Conservation (phyloP, 2,888 invertebrate species). For the Tinea trinotella region DNA sequence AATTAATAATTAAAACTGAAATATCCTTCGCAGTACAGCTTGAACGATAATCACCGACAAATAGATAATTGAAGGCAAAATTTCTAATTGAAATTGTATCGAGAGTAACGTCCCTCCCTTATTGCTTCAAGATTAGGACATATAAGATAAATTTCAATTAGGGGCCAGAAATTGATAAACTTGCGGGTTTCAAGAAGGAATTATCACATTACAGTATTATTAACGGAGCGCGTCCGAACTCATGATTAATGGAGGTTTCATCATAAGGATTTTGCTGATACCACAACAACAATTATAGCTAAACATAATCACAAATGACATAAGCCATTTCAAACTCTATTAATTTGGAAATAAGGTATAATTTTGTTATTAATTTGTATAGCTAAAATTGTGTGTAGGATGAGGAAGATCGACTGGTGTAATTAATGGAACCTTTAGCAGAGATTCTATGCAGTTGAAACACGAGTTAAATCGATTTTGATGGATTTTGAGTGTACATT, state of each 20-base stretch:
- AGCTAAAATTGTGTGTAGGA: background rate
- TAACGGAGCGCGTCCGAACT: background rate
- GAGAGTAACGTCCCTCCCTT: background rate
- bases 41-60: too few species aligned
- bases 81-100: background rate
- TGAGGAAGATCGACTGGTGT: constrained; percentile 9
- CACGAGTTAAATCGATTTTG: constrained; percentile 11
- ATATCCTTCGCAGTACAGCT: too few species aligned
- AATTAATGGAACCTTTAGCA: constrained; percentile 7
- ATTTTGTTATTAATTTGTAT: background rate
- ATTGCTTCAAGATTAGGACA: background rate
- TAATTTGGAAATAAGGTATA: background rate
- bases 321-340: background rate
- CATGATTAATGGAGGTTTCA: constrained; percentile 14
- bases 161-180: constrained; percentile 14
- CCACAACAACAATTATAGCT: background rate
- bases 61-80: background rate
- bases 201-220: constrained; percentile 16
- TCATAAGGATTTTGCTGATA: constrained; percentile 16
- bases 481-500: constrained; percentile 12
- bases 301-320: background rate
- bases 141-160: constrained; percentile 12
- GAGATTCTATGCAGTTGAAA: constrained; percentile 15
- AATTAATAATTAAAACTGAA: too few species aligned
- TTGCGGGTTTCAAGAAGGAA: constrained; percentile 8